Base-by-base conservation (phyloP, 2,797 vertebrate genomes). In the Phataginus tricuspis region DNA sequence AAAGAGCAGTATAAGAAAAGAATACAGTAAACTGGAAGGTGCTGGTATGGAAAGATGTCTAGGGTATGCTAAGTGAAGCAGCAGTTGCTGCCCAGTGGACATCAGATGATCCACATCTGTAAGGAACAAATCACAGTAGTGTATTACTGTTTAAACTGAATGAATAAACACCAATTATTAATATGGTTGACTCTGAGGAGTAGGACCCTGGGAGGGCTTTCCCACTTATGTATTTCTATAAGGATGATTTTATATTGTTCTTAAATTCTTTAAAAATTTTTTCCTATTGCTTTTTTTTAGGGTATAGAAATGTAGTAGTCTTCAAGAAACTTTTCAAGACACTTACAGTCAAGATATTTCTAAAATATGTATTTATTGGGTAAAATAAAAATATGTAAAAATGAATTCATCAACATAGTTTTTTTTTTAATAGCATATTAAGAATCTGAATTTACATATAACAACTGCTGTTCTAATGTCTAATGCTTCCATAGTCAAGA, bases 301-400 rank as follows among this genome's bases (percentile, higher is more conserved):
- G 71, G 19, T 69, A 7, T 42, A n/a, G 2, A 25, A 91, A 91
- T 19, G 51, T 23, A 61, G 4, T 5, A 39, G 11, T 82, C n/a
- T 86, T 68, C 49, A 71, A 83, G 55, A 71, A 90, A 78, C 34
- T 75, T 92, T 75, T 37, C 29, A 78, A 78, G 53, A 71, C 19
- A n/a, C 34, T 45, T 83, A 77, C 0, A 4, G 23, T 31, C 45
- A 89, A 77, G 34, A 9, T 72, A 80, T 66, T 87, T 75, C 79
- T 77, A 79, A 86, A 79, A 23, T 34, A 88, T 10, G 0, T 25
- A 84, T 39, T 31, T 85, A 64, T 18, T 23, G 11, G 64, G 15
- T 49, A 85, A 93, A 88, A 78, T 49, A 45, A 51, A 83, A 80
- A 53, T 31, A 89, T 29, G 12, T 57, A 86, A 66, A 72, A 95